These are phyloP conservation scores for Sycobia sp. DNA, from an alignment of 1,140 invertebrate species.

Conservation along the genomic window DNA sequence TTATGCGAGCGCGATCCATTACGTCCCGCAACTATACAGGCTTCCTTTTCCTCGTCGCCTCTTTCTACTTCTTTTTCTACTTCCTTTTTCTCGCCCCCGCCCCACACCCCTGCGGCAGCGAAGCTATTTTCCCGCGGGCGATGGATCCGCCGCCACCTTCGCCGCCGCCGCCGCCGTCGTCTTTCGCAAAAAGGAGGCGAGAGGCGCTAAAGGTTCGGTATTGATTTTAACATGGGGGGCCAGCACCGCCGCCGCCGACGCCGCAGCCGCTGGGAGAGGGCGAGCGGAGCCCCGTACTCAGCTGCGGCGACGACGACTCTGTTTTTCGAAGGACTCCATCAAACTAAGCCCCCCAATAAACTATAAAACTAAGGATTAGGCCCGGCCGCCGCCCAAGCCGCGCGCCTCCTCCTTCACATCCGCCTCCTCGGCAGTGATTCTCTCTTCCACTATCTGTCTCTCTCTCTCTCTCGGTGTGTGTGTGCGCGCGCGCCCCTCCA, in stretches of 20 bases:
- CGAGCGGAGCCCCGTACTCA: slow-evolving; percentile 12
- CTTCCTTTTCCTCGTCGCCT: not conserved
- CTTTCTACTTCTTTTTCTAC: not conserved
- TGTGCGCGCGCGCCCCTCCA: too few species aligned
- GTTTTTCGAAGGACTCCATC: slow-evolving; percentile 36
- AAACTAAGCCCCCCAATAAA: slow-evolving; percentile 36
- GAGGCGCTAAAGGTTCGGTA: slow-evolving; percentile 5
- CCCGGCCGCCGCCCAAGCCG: not conserved
- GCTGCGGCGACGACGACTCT: slow-evolving; percentile 17
- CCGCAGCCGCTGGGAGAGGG: not conserved
- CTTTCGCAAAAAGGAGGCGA: too few species aligned
- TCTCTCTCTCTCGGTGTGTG: too few species aligned
- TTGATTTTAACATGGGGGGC: slow-evolving; percentile 30
- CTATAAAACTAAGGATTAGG: slow-evolving; percentile 35
- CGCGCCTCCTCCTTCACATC: too few species aligned
- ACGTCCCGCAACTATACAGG: too few species aligned
- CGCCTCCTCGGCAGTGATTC: too few species aligned
- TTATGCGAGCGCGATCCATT: slow-evolving; percentile 32
- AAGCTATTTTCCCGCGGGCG: slow-evolving; percentile 1
- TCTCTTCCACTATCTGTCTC: too few species aligned
- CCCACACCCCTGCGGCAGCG: too few species aligned
- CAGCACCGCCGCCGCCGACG: not conserved
- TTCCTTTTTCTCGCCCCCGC: not conserved
- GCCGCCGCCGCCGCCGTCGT: too few species aligned
- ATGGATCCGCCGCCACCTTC: too few species aligned